A percentile compares a stretch with the other conserved stretches of the same genome.
These are phyloP conservation scores for Dendropsophus ebraccatus DNA, from an alignment of 2,113 vertebrate species.

Conservation along the genomic window DNA sequence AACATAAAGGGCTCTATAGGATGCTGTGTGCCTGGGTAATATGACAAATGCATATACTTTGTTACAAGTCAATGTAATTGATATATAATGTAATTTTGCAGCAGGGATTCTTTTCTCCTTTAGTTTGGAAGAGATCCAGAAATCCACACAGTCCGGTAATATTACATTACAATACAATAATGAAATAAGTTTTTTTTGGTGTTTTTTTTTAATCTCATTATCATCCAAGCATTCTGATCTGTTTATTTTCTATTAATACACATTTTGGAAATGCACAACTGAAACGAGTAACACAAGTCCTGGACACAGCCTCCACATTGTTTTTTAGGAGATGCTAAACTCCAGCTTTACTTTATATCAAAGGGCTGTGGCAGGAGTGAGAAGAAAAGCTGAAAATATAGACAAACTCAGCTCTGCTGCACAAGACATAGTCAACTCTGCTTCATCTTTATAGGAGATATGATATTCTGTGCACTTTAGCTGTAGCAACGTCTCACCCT, in stretches of 20 bases:
- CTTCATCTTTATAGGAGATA: background rate
- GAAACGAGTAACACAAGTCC: background rate
- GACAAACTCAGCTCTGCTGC: background rate
- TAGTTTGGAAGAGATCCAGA: conserved; percentile 41
- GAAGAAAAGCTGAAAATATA: background rate
- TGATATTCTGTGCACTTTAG: background rate
- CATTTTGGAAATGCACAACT: conserved; percentile 26
- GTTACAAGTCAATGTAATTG: conserved; percentile 45
- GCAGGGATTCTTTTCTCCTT: conserved; percentile 36
- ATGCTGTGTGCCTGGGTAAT: background rate
- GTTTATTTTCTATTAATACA: conserved; percentile 52
- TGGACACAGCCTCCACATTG: background rate
- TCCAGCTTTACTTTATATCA: background rate
- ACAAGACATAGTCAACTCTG: background rate
- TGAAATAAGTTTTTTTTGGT: conserved; percentile 47
- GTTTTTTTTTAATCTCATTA: conserved; percentile 39
- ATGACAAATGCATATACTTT: conserved; percentile 37
- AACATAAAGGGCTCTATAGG: background rate
- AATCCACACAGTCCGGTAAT: conserved; percentile 34
- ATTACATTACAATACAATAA: conserved; percentile 57
- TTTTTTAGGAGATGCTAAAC: background rate
- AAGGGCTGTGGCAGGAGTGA: background rate
- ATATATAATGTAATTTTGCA: conserved; percentile 43
- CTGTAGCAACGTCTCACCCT: background rate
- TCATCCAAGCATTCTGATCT: conserved; percentile 53